Evolutionary conservation across 1,140 invertebrate species (phyloP).

Genomic region (Theocolax elegans): DNA sequence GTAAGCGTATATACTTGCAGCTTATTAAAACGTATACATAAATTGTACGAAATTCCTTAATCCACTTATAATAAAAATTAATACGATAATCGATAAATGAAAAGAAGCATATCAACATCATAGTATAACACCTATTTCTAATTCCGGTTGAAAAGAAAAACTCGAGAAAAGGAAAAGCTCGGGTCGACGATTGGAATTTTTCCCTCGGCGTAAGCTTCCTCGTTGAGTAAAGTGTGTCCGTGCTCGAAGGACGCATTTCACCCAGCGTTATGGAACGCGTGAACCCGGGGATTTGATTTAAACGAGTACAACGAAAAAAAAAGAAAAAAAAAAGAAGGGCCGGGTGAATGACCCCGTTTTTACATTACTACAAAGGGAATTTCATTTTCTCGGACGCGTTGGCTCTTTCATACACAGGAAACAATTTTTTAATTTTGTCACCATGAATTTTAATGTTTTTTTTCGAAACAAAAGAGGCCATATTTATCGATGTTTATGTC

Average conservation of each 20-base stretch:
- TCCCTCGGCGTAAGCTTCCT: not conserved
- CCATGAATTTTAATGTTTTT: too few species aligned
- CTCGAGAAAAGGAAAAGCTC: not conserved
- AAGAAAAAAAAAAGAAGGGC: not conserved
- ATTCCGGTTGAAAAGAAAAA: not conserved
- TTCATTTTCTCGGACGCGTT: not conserved
- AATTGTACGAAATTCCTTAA: too few species aligned
- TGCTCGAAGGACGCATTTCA: not conserved
- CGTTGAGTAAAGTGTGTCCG: not conserved
- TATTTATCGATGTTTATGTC: too few species aligned
- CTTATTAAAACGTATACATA: too few species aligned
- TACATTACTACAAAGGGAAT: not conserved
- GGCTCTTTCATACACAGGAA: too few species aligned
- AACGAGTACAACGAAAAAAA: not conserved
- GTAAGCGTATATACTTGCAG: too few species aligned
- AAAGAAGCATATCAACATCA: too few species aligned
- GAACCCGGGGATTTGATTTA: conserved; percentile 1
- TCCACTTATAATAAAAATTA: too few species aligned
- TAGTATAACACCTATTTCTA: too few species aligned
- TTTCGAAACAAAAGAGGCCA: too few species aligned
- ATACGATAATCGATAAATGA: too few species aligned
- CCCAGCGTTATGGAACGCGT: not conserved
- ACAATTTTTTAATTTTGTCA: too few species aligned
- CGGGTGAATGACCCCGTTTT: not conserved
- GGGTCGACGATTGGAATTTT: not conserved